phyloP scores from a whole-genome alignment of 2,888 invertebrate genomes.

The Nipponacmea schrenckii region DNA sequence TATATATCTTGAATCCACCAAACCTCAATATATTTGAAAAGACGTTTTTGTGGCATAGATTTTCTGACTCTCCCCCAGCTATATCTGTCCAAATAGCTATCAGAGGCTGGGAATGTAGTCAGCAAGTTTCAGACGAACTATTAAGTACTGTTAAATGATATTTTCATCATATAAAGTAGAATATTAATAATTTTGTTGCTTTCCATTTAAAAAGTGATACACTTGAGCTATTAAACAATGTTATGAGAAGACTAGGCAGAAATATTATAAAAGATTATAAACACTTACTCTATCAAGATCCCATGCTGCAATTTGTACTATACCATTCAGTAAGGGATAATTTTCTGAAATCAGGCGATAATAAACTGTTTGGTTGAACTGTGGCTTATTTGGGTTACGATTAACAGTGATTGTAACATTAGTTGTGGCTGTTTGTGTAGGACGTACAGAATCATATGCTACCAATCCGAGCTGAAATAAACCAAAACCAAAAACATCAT shows the following conservation, averaged over 20 bases:
- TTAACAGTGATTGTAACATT: conserved; percentile 53
- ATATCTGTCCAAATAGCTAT: too few relatives aligned
- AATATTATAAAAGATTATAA: not conserved
- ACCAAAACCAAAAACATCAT: conserved; percentile 16
- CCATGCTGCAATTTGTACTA: conserved; percentile 43
- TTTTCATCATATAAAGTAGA: too few relatives aligned
- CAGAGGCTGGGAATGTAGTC: too few relatives aligned
- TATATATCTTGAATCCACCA: too few relatives aligned
- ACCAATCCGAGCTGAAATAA: conserved; percentile 46
- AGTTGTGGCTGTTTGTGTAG: conserved; percentile 41
- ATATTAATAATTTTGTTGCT: too few relatives aligned
- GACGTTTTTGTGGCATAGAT: too few relatives aligned
- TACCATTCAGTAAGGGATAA: conserved; percentile 42
- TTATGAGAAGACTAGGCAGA: not conserved
- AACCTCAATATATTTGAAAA: too few relatives aligned
- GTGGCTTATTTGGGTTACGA: conserved; percentile 53
- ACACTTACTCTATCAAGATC: conserved; percentile 55
- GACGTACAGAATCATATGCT: conserved; percentile 46
- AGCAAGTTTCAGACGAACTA: too few relatives aligned
- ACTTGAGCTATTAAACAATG: not conserved
- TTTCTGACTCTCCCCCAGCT: too few relatives aligned
- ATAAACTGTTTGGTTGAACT: conserved; percentile 38
- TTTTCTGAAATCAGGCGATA: conserved; percentile 46
- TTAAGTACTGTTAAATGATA: too few relatives aligned
- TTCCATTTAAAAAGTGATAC: too few relatives aligned